Base-by-base conservation (phyloP, 2,797 vertebrate genomes). In the Halcyon chelicuti region DNA sequence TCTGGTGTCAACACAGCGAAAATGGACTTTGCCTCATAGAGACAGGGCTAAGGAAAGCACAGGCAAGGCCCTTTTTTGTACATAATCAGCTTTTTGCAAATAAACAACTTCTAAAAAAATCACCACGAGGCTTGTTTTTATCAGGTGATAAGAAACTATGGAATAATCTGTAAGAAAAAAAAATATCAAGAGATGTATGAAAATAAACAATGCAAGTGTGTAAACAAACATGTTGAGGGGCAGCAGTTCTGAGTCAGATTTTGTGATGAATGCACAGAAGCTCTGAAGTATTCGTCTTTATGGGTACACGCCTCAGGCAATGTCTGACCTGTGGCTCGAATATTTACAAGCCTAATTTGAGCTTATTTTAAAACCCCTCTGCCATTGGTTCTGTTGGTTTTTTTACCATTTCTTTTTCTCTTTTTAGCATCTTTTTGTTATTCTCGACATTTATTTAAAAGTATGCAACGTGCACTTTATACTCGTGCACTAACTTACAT, bases 51-150 rank as follows among this genome's bases (percentile, higher is more conserved):
- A 71, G 22, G 26, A 1, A 72, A 90, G 28, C 49, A 58, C 62
- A 46, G 47, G 67, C 49, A 46, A 11, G 20, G 11, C 14, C 5
- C 26, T 91, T 82, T 72, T 47, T 19, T 21, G 23, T 60, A 31
- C 29, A 2, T 3, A 1, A 61, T 70, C 44, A 60, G 13, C 54
- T 73, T 54, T 67, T 62, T 49, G 17, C 61, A 73, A 86, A 61
- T 5, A 60, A 86, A 37, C 6, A 60, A 3, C 31, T 55, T 78
- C 68, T 78, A 71, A 87, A 91, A 94, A 86, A 89, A 87, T 58
- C 70, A 72, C 78, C 92, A 82, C 47, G 78, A 94, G 67, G 54
- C 39, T 87, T 94, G 65, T 68, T 96, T 75, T 82, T 57, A 66
- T 73, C 70, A 84, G 46, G 82, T 79, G 89, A 85, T 40, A 95